Conservation (phyloP, 2,797 vertebrate species). For the Acipenser oxyrinchus region DNA sequence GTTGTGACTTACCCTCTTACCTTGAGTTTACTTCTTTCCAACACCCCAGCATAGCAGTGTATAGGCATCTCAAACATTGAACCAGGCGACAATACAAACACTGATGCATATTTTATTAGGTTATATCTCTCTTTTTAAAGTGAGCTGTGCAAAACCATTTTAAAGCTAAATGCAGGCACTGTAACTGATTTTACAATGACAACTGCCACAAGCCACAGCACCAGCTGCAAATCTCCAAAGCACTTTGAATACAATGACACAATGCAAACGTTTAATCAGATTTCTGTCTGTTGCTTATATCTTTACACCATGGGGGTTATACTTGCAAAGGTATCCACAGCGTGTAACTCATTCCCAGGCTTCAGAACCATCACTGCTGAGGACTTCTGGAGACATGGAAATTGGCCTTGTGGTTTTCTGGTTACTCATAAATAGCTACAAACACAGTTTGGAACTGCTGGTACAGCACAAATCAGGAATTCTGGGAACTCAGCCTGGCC, state of each 20-base stretch:
- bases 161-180: slow-evolving; percentile 3
- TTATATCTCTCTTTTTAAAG: background rate
- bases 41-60: no score
- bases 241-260: slow-evolving; percentile 6
- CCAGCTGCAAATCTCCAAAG: slow-evolving; percentile 10
- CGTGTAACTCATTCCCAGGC: no score
- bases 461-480: slow-evolving; percentile 42
- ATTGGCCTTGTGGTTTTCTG: slow-evolving; percentile 19
- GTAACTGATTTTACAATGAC: slow-evolving; percentile 2
- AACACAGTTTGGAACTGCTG: slow-evolving; percentile 37
- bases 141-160: background rate
- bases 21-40: no score
- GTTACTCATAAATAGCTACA: slow-evolving; percentile 34
- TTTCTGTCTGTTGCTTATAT: background rate
- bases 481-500: slow-evolving; percentile 50
- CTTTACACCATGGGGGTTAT: background rate
- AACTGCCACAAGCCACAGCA: slow-evolving; percentile 6
- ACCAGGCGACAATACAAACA: background rate
- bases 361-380: background rate
- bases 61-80: no score
- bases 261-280: background rate
- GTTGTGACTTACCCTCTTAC: no score
- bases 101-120: slow-evolving; percentile 1
- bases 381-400: slow-evolving; percentile 12
- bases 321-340: no score